phyloP scores from a whole-genome alignment of 2,888 invertebrate species.

The Cosmia pyralina region DNA sequence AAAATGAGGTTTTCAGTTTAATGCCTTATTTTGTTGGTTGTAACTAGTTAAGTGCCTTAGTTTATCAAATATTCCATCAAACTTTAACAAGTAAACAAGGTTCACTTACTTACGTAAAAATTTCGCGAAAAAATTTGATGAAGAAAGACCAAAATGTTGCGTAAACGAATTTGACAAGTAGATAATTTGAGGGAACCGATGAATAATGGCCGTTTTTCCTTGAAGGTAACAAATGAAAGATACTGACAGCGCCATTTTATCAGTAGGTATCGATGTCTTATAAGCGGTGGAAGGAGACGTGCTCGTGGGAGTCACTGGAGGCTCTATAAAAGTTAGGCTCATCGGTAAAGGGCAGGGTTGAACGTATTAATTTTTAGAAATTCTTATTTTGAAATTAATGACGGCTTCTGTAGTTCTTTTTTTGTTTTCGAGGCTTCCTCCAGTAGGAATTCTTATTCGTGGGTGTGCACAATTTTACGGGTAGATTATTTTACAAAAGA shows the following conservation, averaged over 20 bases:
- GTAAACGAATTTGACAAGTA: conserved; percentile 37
- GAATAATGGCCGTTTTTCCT: conserved; percentile 33
- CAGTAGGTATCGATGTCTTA: conserved; percentile 46
- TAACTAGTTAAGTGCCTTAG: neutral
- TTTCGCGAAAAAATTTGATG: neutral
- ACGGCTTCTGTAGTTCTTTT: neutral
- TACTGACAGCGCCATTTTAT: conserved; percentile 47
- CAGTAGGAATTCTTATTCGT: neutral
- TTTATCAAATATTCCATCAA: conserved; percentile 22
- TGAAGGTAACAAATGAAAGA: conserved; percentile 39
- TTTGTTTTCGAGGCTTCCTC: neutral
- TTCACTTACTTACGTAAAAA: neutral
- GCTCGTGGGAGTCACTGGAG: conserved; percentile 53
- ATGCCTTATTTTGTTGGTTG: conserved; percentile 8
- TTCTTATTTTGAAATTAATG: conserved; percentile 3
- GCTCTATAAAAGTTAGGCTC: conserved; percentile 63
- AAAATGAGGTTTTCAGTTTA: conserved; percentile 11
- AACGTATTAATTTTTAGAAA: neutral
- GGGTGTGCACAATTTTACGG: neutral
- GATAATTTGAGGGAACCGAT: conserved; percentile 28
- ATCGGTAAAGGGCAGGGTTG: conserved; percentile 19
- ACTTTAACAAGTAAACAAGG: conserved; percentile 15
- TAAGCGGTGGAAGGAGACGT: conserved; percentile 53
- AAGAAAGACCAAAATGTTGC: conserved; percentile 5
- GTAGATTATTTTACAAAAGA: neutral